Evolutionary conservation across 2,797 vertebrate genomes (phyloP), one percentile per base, ranked within the genome.

Genomic region (Podarcis lilfordi): DNA sequence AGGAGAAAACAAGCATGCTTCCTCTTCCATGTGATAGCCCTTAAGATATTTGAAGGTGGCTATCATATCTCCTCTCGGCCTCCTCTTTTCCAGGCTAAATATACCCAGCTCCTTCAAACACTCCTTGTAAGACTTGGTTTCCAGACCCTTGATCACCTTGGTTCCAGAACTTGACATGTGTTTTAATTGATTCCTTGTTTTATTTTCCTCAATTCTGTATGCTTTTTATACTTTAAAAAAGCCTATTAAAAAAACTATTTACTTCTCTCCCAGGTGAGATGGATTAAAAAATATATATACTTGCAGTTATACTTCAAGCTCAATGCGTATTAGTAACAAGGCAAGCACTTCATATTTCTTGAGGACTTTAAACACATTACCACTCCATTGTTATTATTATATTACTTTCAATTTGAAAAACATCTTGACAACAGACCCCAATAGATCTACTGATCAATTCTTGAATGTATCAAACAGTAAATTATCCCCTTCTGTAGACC

Each of bases 391-490:
- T 88, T 32, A n/a, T 50, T 91, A 3, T 35, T 66, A 66, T 17
- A 45, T 76, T 91, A 85, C 88, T 84, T 43, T 89, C 82, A 13
- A n/a, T 66, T 91, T 78, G 76, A 85, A 8, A 3, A 77, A 59
- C 85, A 80, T 86, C 91, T 84, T 89, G 92, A 83, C 45, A 80
- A 76, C 86, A 91, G 23, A 81, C 43, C 37, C 40, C 74, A 50
- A 40, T 72, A 93, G 45, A 89, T 87, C 72, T 69, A 55, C 0
- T n/a, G 27, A 84, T 88, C 88, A 87, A 43, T 92, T 86, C 72
- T 86, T 74, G 84, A 87, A 88, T 95, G 91, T 95, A 80, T 93
- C 86, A 91, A 74, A 92, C 43, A 84, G 84, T 74, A 86, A 91
- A n/a, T 93, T 86, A 77, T 66, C 90, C 61, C 27, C 82, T 64